phyloP scores from a whole-genome alignment of 2,797 vertebrate species.

The Acanthurus tractus region DNA sequence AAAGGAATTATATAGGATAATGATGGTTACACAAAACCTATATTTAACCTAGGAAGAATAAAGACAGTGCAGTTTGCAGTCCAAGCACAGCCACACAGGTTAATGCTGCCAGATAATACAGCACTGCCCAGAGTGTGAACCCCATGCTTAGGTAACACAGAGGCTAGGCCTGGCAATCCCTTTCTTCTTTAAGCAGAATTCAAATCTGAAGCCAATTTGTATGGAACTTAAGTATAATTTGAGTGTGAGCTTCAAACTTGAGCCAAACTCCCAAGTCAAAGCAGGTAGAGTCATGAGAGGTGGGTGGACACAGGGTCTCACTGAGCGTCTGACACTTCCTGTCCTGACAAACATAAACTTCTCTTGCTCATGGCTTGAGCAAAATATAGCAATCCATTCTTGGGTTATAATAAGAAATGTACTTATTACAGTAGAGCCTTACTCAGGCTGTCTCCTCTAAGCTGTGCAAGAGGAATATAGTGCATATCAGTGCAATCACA shows the following conservation, averaged over 20 bases:
- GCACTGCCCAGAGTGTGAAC: conserved; percentile 43
- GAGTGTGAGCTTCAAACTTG: conserved; percentile 16
- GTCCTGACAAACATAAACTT: conserved; percentile 40
- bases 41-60: conserved; percentile 22
- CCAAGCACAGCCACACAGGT: background rate
- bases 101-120: conserved; percentile 40
- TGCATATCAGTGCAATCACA: conserved; percentile 52
- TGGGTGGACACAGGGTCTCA: conserved; percentile 44
- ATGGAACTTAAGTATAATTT: conserved; percentile 26
- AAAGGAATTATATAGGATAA: conserved; percentile 7
- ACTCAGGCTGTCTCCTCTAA: conserved; percentile 40
- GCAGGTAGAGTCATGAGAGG: conserved; percentile 29
- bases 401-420: conserved; percentile 62
- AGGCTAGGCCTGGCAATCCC: conserved; percentile 4
- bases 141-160: conserved; percentile 22
- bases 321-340: conserved; percentile 28
- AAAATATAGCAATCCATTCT: conserved; percentile 50
- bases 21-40: background rate
- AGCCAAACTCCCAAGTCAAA: background rate
- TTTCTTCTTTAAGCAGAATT: conserved; percentile 29
- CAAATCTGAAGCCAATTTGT: conserved; percentile 40
- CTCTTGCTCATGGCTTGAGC: conserved; percentile 27
- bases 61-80: background rate
- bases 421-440: conserved; percentile 49
- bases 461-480: conserved; percentile 32